Base-by-base conservation (phyloP, 2,888 invertebrate genomes). In the Smittia aterrima region DNA sequence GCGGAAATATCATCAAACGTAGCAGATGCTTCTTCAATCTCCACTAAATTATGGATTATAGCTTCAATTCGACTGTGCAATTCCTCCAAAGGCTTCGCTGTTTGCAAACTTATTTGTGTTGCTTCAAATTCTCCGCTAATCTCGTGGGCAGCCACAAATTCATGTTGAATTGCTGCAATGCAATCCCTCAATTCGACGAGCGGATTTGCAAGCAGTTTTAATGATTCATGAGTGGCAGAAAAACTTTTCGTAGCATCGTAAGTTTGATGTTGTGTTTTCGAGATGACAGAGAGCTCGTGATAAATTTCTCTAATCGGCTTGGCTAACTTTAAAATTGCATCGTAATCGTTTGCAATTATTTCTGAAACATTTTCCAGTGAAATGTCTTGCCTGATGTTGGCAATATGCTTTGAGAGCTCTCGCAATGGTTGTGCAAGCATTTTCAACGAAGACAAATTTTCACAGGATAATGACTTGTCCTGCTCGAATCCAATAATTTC, bases 1-100 rank as follows among this genome's bases (percentile, higher is more conserved):
- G 82, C 84, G 3, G 86, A 85, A 77, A 86, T 82, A 77, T 85
- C 85, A 78, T 85, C 85, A 73, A 85, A 81, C 18, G 85, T 85
- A 1, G 86, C 85, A 78, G 85, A 81, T 54, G 85, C 85, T 74
- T 85, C 84, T n/a, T 79, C 79, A 9, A 77, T 80, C 79, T 86
- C 85, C 24, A 85, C 75, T 24, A 82, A 81, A 74, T 79, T 78
- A 77, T 84, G 82, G 75, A 77, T 82, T 76, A 86, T 82, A 76
- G 85, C 79, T 7, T 85, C 77, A 66, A 86, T 83, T 77, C 85
- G 85, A 76, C 82, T 84, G 77, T 85, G 78, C 25, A 81, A 76
- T 70, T 79, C 78, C 72, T 78, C 76, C 16, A 78, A 58, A 18
- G 77, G 76, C 66, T 77, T 76, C 0, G 78, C 78, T 25, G 77